phyloP scores from a whole-genome alignment of 1,140 invertebrate genomes.

The Cyrtorhinus lividipennis region DNA sequence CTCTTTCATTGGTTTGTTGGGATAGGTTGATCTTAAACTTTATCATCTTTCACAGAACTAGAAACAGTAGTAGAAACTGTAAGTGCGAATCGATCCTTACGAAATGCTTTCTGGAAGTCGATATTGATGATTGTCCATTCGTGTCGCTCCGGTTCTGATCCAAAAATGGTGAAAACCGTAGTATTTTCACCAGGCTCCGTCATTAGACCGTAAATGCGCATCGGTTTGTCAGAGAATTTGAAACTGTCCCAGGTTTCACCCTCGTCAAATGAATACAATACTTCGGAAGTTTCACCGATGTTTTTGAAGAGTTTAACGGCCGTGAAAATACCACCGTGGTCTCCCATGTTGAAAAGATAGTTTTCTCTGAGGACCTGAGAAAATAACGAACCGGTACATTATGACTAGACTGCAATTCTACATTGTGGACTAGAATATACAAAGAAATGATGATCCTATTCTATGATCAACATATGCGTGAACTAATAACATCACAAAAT shows the following conservation, averaged over 20 bases:
- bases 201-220: conserved; percentile 71
- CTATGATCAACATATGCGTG: too few species aligned
- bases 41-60: too few species aligned
- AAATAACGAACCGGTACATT: conserved; percentile 5
- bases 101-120: conserved; percentile 56
- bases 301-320: conserved; percentile 67
- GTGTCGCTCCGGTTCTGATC: conserved; percentile 56
- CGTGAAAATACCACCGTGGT: conserved; percentile 76
- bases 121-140: conserved; percentile 79
- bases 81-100: too few species aligned
- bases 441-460: background rate
- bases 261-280: conserved; percentile 74
- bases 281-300: conserved; percentile 52
- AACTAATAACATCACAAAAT: too few species aligned
- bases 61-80: too few species aligned
- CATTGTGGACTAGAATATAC: background rate
- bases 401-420: too few species aligned
- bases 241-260: conserved; percentile 62
- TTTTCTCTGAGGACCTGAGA: conserved; percentile 54
- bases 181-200: conserved; percentile 85
- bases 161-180: conserved; percentile 81
- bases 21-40: too few species aligned
- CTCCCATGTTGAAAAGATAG: conserved; percentile 78
- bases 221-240: conserved; percentile 51
- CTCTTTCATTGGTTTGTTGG: too few species aligned